Percentiles rank a stretch among this genome's conserved stretches.
These are phyloP conservation scores for Podotricha telesiphe DNA, from an alignment of 2,888 invertebrate species.

Conservation along the genomic window DNA sequence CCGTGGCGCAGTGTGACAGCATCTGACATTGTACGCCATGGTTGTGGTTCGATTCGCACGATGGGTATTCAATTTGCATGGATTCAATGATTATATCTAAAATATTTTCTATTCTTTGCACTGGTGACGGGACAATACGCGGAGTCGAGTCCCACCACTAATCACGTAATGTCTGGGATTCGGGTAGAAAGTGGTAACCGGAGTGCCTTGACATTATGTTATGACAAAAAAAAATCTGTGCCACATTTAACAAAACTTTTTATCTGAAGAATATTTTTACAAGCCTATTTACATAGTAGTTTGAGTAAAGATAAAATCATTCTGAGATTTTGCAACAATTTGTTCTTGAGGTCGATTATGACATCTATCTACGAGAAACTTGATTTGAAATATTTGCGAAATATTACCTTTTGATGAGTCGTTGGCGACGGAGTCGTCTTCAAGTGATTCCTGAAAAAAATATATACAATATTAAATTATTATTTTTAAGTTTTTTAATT, in stretches of 20 bases:
- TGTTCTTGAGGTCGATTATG: constrained; percentile 22
- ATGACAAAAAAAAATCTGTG: too few relatives aligned
- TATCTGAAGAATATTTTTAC: neutral
- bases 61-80: too few relatives aligned
- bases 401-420: constrained; percentile 70
- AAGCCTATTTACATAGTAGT: neutral
- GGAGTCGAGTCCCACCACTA: too few relatives aligned
- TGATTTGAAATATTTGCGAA: constrained; percentile 18
- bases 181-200: too few relatives aligned
- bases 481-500: neutral
- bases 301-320: neutral
- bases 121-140: too few relatives aligned
- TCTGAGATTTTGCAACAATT: constrained; percentile 6
- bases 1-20: too few relatives aligned
- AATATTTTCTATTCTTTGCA: too few relatives aligned
- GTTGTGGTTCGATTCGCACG: too few relatives aligned
- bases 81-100: too few relatives aligned
- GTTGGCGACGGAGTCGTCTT: constrained; percentile 64
- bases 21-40: too few relatives aligned
- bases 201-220: too few relatives aligned
- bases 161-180: too few relatives aligned
- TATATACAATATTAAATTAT: constrained; percentile 9
- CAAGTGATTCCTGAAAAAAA: constrained; percentile 65
- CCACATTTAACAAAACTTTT: neutral
- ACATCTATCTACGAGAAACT: constrained; percentile 25